phyloP scores from a whole-genome alignment of 2,113 vertebrate genomes.

The Hemicordylus capensis region DNA sequence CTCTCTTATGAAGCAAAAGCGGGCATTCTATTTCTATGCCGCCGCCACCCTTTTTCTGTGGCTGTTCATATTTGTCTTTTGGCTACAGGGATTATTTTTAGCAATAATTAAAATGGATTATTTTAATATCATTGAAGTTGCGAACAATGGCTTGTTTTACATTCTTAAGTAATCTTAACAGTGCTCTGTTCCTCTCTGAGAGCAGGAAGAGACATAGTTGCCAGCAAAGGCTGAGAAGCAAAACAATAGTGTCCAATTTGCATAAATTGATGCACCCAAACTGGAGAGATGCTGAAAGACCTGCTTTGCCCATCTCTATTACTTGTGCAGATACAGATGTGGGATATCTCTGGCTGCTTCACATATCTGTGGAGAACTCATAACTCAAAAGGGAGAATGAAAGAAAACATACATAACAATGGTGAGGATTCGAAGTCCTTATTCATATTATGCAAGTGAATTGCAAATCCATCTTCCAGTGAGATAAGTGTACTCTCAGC shows the following conservation, averaged over 20 bases:
- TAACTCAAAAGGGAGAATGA: background rate
- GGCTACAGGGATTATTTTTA: slow-evolving; percentile 25
- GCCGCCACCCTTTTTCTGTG: background rate
- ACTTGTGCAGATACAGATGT: slow-evolving; percentile 4
- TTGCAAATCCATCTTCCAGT: background rate
- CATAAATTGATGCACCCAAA: slow-evolving; percentile 11
- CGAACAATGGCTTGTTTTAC: slow-evolving; percentile 7
- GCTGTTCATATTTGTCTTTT: background rate
- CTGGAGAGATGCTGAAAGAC: slow-evolving; percentile 4
- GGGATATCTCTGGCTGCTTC: background rate
- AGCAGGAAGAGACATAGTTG: background rate
- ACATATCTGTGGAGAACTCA: background rate
- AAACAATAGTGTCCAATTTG: slow-evolving; percentile 14
- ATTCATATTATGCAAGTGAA: background rate
- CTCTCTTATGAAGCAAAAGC: background rate
- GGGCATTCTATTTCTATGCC: background rate
- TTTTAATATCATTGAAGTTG: slow-evolving; percentile 8
- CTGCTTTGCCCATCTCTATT: background rate
- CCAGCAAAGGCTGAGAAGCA: slow-evolving; percentile 5
- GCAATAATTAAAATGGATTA: slow-evolving; percentile 12
- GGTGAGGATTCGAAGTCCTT: background rate
- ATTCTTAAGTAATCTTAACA: background rate
- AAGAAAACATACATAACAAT: background rate
- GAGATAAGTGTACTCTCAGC: background rate
- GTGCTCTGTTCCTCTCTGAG: background rate